A percentile compares a stretch with the other conserved stretches of the same genome.
Evolutionary conservation across 2,888 invertebrate genomes (phyloP).

Genomic region (Chalcosyrphus nemorum): DNA sequence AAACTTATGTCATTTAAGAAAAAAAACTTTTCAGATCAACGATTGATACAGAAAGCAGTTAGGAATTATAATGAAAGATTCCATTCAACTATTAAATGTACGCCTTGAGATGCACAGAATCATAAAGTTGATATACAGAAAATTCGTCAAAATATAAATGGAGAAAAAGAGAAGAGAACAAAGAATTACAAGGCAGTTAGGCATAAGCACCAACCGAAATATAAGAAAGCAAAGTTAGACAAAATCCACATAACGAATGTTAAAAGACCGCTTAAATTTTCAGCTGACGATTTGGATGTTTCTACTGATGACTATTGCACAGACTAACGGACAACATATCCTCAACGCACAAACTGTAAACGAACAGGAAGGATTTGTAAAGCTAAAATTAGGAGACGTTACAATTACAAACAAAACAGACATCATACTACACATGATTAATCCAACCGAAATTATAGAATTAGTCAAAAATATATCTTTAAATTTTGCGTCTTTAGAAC

Average conservation of each 20-base stretch:
- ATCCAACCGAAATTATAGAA: no score
- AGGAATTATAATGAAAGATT: no score
- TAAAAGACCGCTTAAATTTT: slow-evolving; percentile 37
- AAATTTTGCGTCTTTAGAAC: not conserved
- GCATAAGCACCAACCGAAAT: slow-evolving; percentile 28
- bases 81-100: slow-evolving; percentile 66
- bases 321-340: not conserved
- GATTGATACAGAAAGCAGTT: no score
- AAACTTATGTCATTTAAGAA: no score
- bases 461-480: slow-evolving; percentile 14
- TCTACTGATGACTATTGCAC: not conserved
- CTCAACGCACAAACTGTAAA: slow-evolving; percentile 6
- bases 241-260: slow-evolving; percentile 5
- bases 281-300: slow-evolving; percentile 4
- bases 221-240: slow-evolving; percentile 5
- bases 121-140: slow-evolving; percentile 50
- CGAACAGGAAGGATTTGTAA: not conserved
- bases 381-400: slow-evolving; percentile 1
- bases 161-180: no score
- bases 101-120: slow-evolving; percentile 55
- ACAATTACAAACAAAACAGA: no score
- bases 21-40: no score
- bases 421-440: no score
- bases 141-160: no score
- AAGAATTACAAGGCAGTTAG: no score